Percentiles rank a stretch among this genome's conserved stretches.
Conservation (phyloP, 2,888 invertebrate genomes). For the Chrysolina haemoptera region DNA sequence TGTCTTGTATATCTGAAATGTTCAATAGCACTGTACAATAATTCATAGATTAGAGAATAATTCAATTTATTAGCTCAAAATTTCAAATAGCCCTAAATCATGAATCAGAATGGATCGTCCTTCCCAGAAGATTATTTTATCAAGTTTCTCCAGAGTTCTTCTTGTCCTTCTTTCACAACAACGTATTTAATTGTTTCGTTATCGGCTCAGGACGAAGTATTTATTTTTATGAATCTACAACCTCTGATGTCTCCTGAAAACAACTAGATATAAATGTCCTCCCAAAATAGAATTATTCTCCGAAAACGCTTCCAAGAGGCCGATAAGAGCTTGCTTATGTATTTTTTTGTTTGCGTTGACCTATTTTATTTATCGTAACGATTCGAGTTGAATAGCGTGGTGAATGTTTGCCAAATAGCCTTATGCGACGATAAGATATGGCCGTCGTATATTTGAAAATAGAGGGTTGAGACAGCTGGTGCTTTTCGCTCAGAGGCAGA, state of each 20-base stretch:
- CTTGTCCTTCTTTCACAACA: not conserved
- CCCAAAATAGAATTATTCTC: conserved; percentile 38
- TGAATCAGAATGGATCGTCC: too few species aligned
- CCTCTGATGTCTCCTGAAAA: conserved; percentile 13
- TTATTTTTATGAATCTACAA: not conserved
- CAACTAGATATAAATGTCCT: conserved; percentile 39
- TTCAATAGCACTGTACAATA: too few species aligned
- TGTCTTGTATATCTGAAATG: too few species aligned
- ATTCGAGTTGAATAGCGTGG: conserved; percentile 47
- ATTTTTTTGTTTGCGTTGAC: conserved; percentile 47
- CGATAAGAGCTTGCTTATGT: conserved; percentile 47
- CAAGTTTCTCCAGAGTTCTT: too few species aligned
- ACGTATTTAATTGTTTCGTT: not conserved
- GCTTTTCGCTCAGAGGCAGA: conserved; percentile 20
- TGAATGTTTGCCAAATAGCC: conserved; percentile 51
- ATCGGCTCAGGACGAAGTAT: not conserved
- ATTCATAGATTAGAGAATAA: too few species aligned
- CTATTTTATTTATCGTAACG: conserved; percentile 48
- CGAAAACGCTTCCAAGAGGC: conserved; percentile 32
- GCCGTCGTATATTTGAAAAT: conserved; percentile 43
- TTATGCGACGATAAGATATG: conserved; percentile 46
- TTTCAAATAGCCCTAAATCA: too few species aligned
- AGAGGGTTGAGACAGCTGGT: conserved; percentile 20
- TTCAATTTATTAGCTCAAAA: too few species aligned
- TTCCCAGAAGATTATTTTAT: too few species aligned